These are phyloP conservation scores for Ips nitidus DNA, from an alignment of 1,140 invertebrate species.

Conservation along the genomic window DNA sequence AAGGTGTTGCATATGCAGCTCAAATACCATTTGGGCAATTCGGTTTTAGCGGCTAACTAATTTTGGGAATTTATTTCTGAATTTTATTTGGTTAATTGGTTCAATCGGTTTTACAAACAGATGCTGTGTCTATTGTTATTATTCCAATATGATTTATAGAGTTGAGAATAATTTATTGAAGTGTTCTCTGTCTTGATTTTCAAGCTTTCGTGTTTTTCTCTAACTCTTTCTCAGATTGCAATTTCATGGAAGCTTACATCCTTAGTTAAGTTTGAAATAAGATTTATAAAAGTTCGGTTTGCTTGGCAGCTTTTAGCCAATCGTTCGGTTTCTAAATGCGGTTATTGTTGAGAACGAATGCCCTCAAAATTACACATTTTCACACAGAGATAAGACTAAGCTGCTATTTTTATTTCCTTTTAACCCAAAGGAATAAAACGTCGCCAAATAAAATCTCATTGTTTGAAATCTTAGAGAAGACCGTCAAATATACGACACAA, in stretches of 20 bases:
- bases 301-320: constrained; percentile 7
- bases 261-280: no score
- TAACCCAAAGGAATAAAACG: constrained; percentile 28
- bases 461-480: constrained; percentile 31
- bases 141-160: constrained; percentile 10
- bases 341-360: constrained; percentile 14
- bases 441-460: constrained; percentile 31
- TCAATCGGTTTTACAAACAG: constrained; percentile 11
- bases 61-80: constrained; percentile 21
- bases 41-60: constrained; percentile 7
- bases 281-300: not conserved
- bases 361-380: constrained; percentile 21
- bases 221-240: no score
- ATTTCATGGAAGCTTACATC: no score
- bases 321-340: constrained; percentile 10
- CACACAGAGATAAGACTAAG: constrained; percentile 27
- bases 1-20: constrained; percentile 16
- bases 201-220: no score
- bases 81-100: constrained; percentile 20
- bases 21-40: constrained; percentile 9
- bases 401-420: constrained; percentile 30
- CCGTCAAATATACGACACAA: constrained; percentile 30
- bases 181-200: no score
- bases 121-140: constrained; percentile 11
- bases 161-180: not conserved